A percentile compares a stretch with the other conserved stretches of the same genome.
These are phyloP conservation scores for Ooceraea biroi DNA, from an alignment of 1,140 invertebrate genomes.

Conservation along the genomic window DNA sequence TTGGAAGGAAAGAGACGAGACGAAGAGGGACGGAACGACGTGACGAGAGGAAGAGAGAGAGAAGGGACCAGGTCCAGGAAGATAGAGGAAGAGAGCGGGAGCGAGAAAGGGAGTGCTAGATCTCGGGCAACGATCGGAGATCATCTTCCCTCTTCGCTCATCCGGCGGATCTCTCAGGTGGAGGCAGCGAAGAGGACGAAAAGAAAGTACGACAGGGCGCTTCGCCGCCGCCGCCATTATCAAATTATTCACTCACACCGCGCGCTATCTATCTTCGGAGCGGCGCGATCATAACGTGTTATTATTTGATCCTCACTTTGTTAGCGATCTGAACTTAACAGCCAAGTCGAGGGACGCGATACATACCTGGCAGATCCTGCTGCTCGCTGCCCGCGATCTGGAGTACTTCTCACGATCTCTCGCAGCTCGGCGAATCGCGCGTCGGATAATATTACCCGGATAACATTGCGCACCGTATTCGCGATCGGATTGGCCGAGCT, in stretches of 20 bases:
- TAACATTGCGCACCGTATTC: slow-evolving; percentile 5
- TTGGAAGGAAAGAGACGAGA: slow-evolving; percentile 18
- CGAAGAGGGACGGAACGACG: slow-evolving; percentile 57
- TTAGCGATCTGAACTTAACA: slow-evolving; percentile 84
- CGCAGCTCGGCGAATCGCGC: slow-evolving; percentile 51
- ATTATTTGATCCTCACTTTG: slow-evolving; percentile 86
- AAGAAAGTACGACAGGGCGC: slow-evolving; percentile 62
- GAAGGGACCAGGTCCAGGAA: background rate
- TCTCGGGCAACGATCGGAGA: slow-evolving; percentile 81
- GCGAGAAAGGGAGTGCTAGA: slow-evolving; percentile 75
- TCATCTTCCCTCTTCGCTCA: slow-evolving; percentile 71
- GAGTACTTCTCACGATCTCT: slow-evolving; percentile 82
- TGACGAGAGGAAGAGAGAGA: background rate
- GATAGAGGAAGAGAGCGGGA: background rate
- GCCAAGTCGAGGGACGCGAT: slow-evolving; percentile 72
- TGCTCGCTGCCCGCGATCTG: slow-evolving; percentile 76
- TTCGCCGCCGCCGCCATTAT: slow-evolving; percentile 79
- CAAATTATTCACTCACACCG: slow-evolving; percentile 86
- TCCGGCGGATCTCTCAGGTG: slow-evolving; percentile 55
- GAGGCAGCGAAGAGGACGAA: slow-evolving; percentile 69
- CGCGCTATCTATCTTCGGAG: slow-evolving; percentile 84
- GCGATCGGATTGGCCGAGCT: slow-evolving; percentile 27
- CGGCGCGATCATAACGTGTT: slow-evolving; percentile 83
- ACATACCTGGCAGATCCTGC: slow-evolving; percentile 77
- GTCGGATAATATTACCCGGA: slow-evolving; percentile 45